Conservation (phyloP, 2,113 vertebrate genomes). For the Carassius auratus region DNA sequence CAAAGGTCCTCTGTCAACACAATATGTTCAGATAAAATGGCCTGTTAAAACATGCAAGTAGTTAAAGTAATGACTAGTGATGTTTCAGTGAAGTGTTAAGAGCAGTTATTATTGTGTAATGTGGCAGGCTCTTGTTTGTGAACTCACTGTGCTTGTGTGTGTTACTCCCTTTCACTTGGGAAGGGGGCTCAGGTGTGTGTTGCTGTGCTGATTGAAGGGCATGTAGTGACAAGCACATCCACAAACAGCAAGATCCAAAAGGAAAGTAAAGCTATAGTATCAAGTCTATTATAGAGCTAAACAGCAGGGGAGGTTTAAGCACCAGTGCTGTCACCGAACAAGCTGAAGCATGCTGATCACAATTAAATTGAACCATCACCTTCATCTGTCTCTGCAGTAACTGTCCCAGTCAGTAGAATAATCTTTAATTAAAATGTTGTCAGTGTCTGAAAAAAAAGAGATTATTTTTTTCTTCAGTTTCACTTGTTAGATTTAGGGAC, state of each 20-base stretch:
- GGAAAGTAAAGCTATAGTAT: slow-evolving; percentile 63
- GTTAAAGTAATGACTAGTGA: not conserved
- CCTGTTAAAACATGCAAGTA: too few relatives aligned
- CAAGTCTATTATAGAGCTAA: slow-evolving; percentile 23
- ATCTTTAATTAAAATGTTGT: slow-evolving; percentile 10
- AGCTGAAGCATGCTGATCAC: slow-evolving; percentile 59
- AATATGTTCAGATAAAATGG: too few relatives aligned
- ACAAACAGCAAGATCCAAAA: slow-evolving; percentile 61
- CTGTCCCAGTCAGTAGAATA: not conserved
- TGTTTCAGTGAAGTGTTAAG: not conserved
- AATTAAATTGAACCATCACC: slow-evolving; percentile 62
- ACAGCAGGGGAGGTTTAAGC: slow-evolving; percentile 4
- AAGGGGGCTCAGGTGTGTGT: slow-evolving; percentile 44
- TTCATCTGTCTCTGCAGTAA: not conserved
- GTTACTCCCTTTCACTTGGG: not conserved
- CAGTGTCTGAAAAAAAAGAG: not conserved
- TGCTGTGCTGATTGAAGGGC: slow-evolving; percentile 63
- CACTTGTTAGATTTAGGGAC: not conserved
- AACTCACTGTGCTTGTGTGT: not conserved
- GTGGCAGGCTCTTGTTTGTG: slow-evolving; percentile 6
- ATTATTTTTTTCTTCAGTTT: not conserved
- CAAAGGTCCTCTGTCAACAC: too few relatives aligned
- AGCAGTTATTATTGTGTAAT: too few relatives aligned
- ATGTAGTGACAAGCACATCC: slow-evolving; percentile 72
- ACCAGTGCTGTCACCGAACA: slow-evolving; percentile 32